Evolutionary conservation across 2,797 vertebrate species (phyloP).

Genomic region (Chaunax sp.): DNA sequence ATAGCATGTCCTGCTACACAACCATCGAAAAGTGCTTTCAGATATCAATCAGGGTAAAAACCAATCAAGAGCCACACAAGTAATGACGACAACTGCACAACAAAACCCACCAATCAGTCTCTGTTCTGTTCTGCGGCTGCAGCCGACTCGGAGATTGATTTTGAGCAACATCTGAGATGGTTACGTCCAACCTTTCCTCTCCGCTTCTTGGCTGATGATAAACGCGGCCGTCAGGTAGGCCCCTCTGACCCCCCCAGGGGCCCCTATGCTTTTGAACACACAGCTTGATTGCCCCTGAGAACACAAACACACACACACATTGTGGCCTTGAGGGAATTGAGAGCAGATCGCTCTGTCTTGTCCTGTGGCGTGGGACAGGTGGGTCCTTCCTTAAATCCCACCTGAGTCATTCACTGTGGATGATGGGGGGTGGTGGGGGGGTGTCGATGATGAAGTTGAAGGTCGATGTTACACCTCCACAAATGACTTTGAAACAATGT

Average conservation of each 20-base stretch:
- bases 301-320: slow-evolving; percentile 30
- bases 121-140: slow-evolving; percentile 37
- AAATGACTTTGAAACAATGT: slow-evolving; percentile 56
- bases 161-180: slow-evolving; percentile 58
- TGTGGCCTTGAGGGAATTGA: slow-evolving; percentile 52
- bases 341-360: slow-evolving; percentile 52
- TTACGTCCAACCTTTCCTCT: slow-evolving; percentile 62
- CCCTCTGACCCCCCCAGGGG: slow-evolving; percentile 49
- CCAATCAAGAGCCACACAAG: slow-evolving; percentile 49
- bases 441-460: too few species aligned
- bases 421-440: not conserved
- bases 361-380: slow-evolving; percentile 42
- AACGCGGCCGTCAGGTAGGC: slow-evolving; percentile 56
- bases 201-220: slow-evolving; percentile 64
- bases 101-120: slow-evolving; percentile 65
- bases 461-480: slow-evolving; percentile 29
- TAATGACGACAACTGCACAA: slow-evolving; percentile 58
- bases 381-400: slow-evolving; percentile 32
- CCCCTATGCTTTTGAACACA: slow-evolving; percentile 60
- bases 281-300: slow-evolving; percentile 63
- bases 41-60: slow-evolving; percentile 54
- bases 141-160: slow-evolving; percentile 60
- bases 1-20: slow-evolving; percentile 16
- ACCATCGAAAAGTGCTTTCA: slow-evolving; percentile 32
- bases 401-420: slow-evolving; percentile 35